Conservation (phyloP, 2,113 vertebrate genomes). For the Podarcis raffonei region DNA sequence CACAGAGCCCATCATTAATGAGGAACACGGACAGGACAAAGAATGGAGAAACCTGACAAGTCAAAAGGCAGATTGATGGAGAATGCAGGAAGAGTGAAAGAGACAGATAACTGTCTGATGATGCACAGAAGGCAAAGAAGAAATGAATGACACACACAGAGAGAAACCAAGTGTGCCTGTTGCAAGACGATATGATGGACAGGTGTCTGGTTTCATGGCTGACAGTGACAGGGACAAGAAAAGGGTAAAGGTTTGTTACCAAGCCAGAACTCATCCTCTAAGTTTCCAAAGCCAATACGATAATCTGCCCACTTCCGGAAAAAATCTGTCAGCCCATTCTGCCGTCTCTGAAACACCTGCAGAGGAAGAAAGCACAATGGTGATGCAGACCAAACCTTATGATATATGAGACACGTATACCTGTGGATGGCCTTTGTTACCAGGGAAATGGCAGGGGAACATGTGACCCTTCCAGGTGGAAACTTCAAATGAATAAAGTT, state of each 20-base stretch:
- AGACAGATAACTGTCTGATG: slow-evolving; percentile 35
- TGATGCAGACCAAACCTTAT: no score
- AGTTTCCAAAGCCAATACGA: slow-evolving; percentile 90
- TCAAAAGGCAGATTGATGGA: slow-evolving; percentile 37
- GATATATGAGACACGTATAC: accelerated
- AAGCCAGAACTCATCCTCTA: slow-evolving; percentile 98
- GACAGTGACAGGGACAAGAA: background rate
- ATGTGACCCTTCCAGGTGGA: background rate
- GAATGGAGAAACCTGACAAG: slow-evolving; percentile 34
- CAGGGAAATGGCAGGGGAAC: background rate
- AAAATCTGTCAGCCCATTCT: slow-evolving; percentile 95
- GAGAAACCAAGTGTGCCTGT: background rate
- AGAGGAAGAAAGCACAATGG: background rate
- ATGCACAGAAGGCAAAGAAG: background rate
- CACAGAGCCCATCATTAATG: slow-evolving; percentile 42
- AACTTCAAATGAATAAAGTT: background rate
- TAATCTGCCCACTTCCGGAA: slow-evolving; percentile 97
- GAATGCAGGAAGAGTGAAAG: slow-evolving; percentile 40
- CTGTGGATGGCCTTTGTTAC: accelerated
- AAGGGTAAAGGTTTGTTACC: slow-evolving; percentile 75
- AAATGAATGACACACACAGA: background rate
- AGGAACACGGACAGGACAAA: slow-evolving; percentile 51
- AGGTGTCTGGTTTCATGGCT: background rate
- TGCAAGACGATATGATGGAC: background rate
- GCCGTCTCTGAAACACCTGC: slow-evolving; percentile 95